Evolutionary conservation across 2,888 invertebrate genomes (phyloP).

Genomic region (Cynaeus angustus): DNA sequence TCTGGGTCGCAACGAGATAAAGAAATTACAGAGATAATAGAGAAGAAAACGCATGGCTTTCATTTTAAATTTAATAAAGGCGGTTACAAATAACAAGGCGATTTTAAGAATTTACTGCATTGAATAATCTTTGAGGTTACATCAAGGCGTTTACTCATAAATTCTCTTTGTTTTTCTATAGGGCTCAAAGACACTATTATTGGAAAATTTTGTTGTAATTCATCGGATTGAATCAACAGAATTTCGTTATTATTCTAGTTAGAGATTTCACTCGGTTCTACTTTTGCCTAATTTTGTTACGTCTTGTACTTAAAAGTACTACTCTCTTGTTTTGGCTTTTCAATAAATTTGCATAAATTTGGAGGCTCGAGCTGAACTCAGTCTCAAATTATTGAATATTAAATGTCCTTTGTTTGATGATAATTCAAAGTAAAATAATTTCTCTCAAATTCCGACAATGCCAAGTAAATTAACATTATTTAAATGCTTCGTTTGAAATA

Average conservation of each 20-base stretch:
- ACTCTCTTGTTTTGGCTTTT: constrained; percentile 30
- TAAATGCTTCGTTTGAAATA: constrained; percentile 40
- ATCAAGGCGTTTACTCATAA: too few species aligned
- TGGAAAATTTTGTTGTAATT: not conserved
- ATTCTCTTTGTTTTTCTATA: too few species aligned
- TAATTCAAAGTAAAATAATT: constrained; percentile 34
- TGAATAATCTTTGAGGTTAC: constrained; percentile 3
- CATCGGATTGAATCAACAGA: not conserved
- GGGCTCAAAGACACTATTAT: too few species aligned
- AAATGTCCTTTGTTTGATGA: constrained; percentile 36
- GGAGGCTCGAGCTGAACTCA: constrained; percentile 15
- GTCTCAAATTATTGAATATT: constrained; percentile 38
- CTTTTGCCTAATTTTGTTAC: constrained; percentile 13
- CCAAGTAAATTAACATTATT: constrained; percentile 37
- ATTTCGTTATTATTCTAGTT: not conserved
- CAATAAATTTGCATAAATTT: constrained; percentile 42
- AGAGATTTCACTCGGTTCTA: not conserved
- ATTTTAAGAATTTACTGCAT: constrained; percentile 25
- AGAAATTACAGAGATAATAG: constrained; percentile 66
- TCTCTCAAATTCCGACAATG: constrained; percentile 21
- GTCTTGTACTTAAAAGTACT: constrained; percentile 19
- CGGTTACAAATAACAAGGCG: constrained; percentile 58
- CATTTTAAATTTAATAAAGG: constrained; percentile 67
- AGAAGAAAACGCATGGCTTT: constrained; percentile 65
- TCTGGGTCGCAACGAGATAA: constrained; percentile 64